Base-by-base conservation (phyloP, 1,140 invertebrate genomes). In the Trissolcus basalis region DNA sequence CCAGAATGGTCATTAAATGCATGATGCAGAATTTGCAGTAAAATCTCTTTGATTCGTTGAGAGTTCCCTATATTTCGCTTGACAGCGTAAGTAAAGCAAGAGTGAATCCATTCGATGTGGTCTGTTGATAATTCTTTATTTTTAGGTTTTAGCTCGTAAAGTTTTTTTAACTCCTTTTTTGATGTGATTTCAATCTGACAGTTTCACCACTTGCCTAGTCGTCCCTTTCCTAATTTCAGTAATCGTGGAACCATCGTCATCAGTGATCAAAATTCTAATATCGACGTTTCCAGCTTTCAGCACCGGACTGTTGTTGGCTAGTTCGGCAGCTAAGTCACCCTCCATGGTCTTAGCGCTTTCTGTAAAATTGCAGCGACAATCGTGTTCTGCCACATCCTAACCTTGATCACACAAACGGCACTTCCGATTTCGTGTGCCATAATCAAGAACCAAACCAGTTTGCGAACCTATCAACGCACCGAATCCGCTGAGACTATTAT, bases 11-110 rank as follows among this genome's bases (percentile, higher is more conserved):
- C 35, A 45, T 75, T 75, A 15, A 75, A 78, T 33, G 14, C 43
- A 47, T 79, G 68, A 7, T 39, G 54, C 0, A 63, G 71, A 39
- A 79, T 79, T 12, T 79, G 53, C 14, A 10, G 11, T 14, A 79
- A 60, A 32, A 61, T 55, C n/a, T 43, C 35, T 5, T 15, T 41
- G 13, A 75, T 47, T 27, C 51, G 51, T 16, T 14, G 11, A 3
- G 13, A 51, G 35, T 75, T 15, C 3, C 71, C 68, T 55, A 51
- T 5, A 47, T 79, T 76, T 41, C 75, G 72, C 11, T 74, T 51
- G 7, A 79, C 9, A 10, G 54, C 49, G 36, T 74, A 75, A 5
- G 60, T 45, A 39, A 78, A 78, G 53, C 56, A 74, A n/a, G 53
- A n/a, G 44, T 64, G 41, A 3, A 70, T 14, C 53, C 49, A 76